Evolutionary conservation across 1,140 invertebrate genomes (phyloP).

Genomic region (Drosophila insularis): DNA sequence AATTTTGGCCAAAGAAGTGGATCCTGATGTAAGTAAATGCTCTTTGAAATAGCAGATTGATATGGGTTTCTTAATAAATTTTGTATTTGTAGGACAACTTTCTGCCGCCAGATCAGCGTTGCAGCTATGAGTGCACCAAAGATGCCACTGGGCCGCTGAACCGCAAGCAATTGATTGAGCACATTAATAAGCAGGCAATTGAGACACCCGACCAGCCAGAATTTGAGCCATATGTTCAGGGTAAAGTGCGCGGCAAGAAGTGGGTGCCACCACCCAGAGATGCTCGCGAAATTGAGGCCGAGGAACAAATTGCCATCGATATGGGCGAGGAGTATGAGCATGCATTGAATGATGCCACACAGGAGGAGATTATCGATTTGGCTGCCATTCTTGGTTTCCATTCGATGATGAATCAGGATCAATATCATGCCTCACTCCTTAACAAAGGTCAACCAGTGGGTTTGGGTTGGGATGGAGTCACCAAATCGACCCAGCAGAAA

Average conservation of each 20-base stretch:
- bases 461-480: constrained; percentile 95
- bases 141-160: constrained; percentile 97
- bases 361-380: constrained; percentile 99
- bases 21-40: constrained; percentile 95
- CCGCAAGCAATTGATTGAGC: constrained; percentile 97
- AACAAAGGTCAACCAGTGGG: constrained; percentile 95
- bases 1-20: constrained; percentile 98
- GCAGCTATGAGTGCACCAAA: constrained; percentile 97
- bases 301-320: constrained; percentile 95
- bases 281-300: constrained; percentile 90
- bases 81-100: constrained; percentile 92
- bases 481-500: constrained; percentile 96
- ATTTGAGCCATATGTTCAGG: constrained; percentile 95
- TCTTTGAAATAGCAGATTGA: too few relatives aligned
- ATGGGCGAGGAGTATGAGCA: constrained; percentile 97
- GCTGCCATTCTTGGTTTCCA: constrained; percentile 99
- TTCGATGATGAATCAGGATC: constrained; percentile 99
- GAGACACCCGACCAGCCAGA: constrained; percentile 99
- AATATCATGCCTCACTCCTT: constrained; percentile 97
- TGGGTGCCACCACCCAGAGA: constrained; percentile 95
- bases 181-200: constrained; percentile 98
- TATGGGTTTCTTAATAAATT: background rate
- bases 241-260: constrained; percentile 95
- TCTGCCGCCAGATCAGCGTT: constrained; percentile 97
- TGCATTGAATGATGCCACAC: constrained; percentile 94